A percentile compares a stretch with the other conserved stretches of the same genome.
Evolutionary conservation across 64 coral and sea anemone species (phyloP).

Genomic region (Montipora cactus): DNA sequence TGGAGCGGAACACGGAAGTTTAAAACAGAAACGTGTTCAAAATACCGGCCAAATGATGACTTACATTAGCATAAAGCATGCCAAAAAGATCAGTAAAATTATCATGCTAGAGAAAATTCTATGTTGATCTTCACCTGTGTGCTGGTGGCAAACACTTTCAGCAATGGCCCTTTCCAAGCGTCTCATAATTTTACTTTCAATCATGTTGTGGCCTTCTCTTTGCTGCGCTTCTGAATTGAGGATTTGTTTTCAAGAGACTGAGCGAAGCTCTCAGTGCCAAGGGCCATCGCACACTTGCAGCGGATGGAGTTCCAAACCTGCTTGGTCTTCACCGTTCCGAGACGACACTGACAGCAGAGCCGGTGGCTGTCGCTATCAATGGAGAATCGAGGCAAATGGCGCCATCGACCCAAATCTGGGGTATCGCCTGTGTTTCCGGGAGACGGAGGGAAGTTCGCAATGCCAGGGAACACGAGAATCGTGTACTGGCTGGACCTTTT

Average conservation of each 20-base stretch:
- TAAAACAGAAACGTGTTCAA: too few species aligned
- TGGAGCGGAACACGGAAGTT: too few species aligned
- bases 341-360: constrained; percentile 62
- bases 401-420: background rate
- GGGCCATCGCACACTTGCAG: constrained; percentile 47
- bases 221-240: constrained; percentile 18
- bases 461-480: constrained; percentile 51
- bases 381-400: constrained; percentile 36
- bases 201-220: background rate
- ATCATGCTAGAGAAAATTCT: too few species aligned
- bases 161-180: background rate
- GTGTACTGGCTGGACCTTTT: constrained; percentile 49
- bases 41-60: too few species aligned
- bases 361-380: constrained; percentile 57
- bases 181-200: background rate
- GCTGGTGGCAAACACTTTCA: background rate
- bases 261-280: constrained; percentile 69
- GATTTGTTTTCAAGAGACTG: constrained; percentile 68
- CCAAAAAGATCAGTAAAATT: too few species aligned
- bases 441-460: constrained; percentile 66
- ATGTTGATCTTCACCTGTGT: background rate
- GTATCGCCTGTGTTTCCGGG: background rate
- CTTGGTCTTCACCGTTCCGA: constrained; percentile 50
- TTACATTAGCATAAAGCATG: too few species aligned
- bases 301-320: constrained; percentile 36